Percentiles rank a stretch among this genome's conserved stretches.
Conservation (phyloP, 1,140 invertebrate genomes). For the Ooceraea biroi region DNA sequence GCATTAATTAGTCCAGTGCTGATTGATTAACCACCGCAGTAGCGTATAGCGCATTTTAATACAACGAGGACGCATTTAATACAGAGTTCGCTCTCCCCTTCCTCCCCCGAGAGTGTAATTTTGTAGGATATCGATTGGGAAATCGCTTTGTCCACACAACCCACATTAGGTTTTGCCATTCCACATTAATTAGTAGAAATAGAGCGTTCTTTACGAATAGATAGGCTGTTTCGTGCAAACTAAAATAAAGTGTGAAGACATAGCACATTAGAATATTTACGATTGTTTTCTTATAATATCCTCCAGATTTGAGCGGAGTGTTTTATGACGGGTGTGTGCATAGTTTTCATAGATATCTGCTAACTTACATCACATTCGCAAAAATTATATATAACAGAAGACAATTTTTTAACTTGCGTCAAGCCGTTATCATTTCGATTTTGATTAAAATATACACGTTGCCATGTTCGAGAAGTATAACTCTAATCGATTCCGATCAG, state of each 20-base stretch:
- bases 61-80: background rate
- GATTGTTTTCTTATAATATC: background rate
- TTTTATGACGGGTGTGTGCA: background rate
- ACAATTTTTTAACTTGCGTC: too few species aligned
- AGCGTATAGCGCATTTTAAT: constrained; percentile 18
- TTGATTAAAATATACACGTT: too few species aligned
- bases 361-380: background rate
- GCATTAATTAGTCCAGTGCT: constrained; percentile 49
- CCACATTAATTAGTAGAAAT: constrained; percentile 39
- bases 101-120: too few species aligned
- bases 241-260: background rate
- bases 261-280: background rate
- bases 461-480: too few species aligned
- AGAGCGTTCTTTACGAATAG: constrained; percentile 22
- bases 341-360: background rate
- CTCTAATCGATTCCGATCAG: too few species aligned
- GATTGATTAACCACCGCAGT: constrained; percentile 40
- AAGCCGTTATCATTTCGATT: too few species aligned
- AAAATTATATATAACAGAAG: background rate
- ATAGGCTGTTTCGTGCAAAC: background rate
- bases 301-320: background rate
- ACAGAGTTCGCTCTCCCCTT: too few species aligned
- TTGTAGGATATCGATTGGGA: too few species aligned
- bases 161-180: constrained; percentile 22
- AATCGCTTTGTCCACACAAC: constrained; percentile 25